Conservation (phyloP, 2,113 vertebrate species). For the Amazona guildingii region DNA sequence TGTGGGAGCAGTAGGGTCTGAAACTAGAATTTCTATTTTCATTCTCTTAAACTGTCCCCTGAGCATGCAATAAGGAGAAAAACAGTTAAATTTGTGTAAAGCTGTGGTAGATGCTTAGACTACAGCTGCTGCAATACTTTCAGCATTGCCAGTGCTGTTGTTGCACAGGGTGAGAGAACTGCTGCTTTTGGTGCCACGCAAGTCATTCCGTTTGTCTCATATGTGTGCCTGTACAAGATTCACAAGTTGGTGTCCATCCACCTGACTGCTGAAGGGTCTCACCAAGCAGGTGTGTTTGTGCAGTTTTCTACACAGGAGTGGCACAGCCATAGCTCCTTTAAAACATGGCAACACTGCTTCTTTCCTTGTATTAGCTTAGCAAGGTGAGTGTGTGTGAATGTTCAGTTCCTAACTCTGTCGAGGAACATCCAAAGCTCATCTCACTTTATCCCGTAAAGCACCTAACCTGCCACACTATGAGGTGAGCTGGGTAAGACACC, state of each 20-base stretch:
- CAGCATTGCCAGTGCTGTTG: rapidly evolving
- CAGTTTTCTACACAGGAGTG: not conserved
- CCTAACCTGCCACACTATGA: rapidly evolving
- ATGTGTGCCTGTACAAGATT: not conserved
- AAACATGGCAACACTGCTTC: not conserved
- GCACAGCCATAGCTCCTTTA: not conserved
- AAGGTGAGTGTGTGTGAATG: not conserved
- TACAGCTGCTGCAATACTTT: not conserved
- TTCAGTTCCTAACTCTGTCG: not conserved
- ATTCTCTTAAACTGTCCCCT: not conserved
- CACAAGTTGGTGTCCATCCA: not conserved
- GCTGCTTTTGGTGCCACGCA: not conserved
- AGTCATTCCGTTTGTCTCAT: not conserved
- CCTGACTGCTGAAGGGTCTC: not conserved
- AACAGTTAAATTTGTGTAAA: not conserved
- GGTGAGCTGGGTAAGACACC: not conserved
- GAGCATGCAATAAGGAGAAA: not conserved
- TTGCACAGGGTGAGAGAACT: not conserved
- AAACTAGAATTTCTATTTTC: not conserved
- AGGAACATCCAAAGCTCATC: not conserved
- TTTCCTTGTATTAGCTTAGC: not conserved
- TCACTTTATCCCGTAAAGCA: not conserved
- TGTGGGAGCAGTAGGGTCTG: not conserved
- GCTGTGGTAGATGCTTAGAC: not conserved
- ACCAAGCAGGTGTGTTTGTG: not conserved